Percentiles rank a stretch among this genome's conserved stretches.
phyloP scores from a whole-genome alignment of 2,113 vertebrate species.

The Talpa occidentalis region DNA sequence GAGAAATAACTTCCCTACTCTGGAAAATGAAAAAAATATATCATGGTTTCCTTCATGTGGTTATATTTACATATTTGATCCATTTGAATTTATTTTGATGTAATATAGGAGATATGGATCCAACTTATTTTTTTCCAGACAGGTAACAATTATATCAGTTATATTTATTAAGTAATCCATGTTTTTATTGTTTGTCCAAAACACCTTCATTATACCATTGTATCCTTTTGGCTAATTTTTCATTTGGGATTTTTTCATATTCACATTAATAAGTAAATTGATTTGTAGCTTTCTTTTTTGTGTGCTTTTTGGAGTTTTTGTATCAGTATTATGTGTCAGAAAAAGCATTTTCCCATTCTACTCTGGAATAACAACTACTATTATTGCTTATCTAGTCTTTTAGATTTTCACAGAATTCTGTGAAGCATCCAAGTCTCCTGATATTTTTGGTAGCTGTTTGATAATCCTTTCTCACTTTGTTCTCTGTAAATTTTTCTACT shows the following conservation, averaged over 20 bases:
- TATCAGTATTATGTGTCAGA: not conserved
- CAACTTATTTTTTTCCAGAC: not conserved
- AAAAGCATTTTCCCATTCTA: not conserved
- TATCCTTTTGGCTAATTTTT: not conserved
- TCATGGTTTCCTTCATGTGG: not conserved
- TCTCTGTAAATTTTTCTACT: not conserved
- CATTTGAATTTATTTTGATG: slow-evolving; percentile 17
- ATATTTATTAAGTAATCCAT: slow-evolving; percentile 5
- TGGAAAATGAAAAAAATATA: not conserved
- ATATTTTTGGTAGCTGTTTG: not conserved
- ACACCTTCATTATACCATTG: not conserved
- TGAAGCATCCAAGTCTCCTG: not conserved
- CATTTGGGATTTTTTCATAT: not conserved
- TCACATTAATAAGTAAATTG: not conserved
- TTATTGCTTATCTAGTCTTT: not conserved
- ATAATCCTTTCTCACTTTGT: not conserved
- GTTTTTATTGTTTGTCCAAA: not conserved
- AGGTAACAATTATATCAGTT: not conserved
- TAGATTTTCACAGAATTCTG: slow-evolving; percentile 4
- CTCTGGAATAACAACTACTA: not conserved
- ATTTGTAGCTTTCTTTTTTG: not conserved
- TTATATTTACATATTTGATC: not conserved
- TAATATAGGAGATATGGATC: not conserved
- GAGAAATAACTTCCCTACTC: not conserved
- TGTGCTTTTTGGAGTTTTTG: not conserved